phyloP scores from a whole-genome alignment of 92 coral and sea anemone species.

The Plumapathes pennacea region DNA sequence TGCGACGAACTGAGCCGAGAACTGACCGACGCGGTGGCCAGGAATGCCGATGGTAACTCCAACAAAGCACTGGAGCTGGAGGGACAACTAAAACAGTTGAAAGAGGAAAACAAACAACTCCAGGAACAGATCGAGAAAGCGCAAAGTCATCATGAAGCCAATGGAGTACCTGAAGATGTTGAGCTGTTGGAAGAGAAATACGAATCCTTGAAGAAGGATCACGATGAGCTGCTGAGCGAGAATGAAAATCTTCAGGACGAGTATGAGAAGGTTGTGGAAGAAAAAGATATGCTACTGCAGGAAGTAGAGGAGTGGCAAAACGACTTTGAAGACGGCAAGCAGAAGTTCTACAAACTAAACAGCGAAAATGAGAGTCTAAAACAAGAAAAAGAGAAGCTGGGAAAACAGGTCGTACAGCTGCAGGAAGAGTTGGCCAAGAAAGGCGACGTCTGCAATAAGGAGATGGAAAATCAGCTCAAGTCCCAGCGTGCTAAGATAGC shows the following conservation, averaged over 20 bases:
- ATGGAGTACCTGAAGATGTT: conserved; percentile 9
- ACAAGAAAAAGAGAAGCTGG: conserved; percentile 59
- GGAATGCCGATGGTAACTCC: conserved; percentile 49
- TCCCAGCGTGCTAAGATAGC: conserved; percentile 42
- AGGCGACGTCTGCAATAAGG: conserved; percentile 53
- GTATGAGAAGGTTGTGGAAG: conserved; percentile 8
- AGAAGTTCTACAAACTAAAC: conserved; percentile 43
- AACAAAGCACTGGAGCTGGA: conserved; percentile 49
- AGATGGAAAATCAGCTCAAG: conserved; percentile 53
- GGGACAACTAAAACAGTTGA: conserved; percentile 23
- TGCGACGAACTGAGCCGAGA: conserved; percentile 63
- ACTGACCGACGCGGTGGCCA: conserved; percentile 56
- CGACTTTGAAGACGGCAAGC: conserved; percentile 56
- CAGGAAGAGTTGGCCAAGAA: conserved; percentile 55
- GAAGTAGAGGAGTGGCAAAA: conserved; percentile 42
- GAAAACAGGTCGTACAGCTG: conserved; percentile 60
- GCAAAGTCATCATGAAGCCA: no score
- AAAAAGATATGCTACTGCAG: conserved; percentile 41
- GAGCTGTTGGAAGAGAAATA: conserved; percentile 18
- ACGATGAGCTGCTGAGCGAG: conserved; percentile 12
- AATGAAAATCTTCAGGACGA: conserved; percentile 17
- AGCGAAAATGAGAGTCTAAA: conserved; percentile 63
- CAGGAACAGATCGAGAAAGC: conserved; percentile 19
- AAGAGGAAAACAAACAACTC: conserved; percentile 34
- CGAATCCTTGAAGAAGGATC: conserved; percentile 2